These are phyloP conservation scores for Pseudococcus longispinus DNA, from an alignment of 2,888 invertebrate genomes.

Conservation along the genomic window DNA sequence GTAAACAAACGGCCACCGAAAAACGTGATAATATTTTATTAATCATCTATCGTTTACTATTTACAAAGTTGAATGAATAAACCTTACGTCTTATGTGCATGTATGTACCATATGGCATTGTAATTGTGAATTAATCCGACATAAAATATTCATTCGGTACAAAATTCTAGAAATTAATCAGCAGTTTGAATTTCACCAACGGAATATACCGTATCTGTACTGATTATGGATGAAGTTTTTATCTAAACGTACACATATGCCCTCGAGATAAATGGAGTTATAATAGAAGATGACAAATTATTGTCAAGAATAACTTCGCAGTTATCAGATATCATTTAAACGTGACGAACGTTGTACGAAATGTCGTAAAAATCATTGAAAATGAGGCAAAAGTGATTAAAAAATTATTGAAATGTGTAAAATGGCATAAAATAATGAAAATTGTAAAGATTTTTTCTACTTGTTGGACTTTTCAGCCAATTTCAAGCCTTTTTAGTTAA, in stretches of 20 bases:
- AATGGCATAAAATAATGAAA: too few species aligned
- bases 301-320: background rate
- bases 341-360: too few species aligned
- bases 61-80: background rate
- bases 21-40: constrained; percentile 32
- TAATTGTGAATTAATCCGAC: background rate
- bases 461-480: too few species aligned
- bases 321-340: too few species aligned
- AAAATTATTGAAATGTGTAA: too few species aligned
- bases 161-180: background rate
- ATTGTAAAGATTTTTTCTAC: too few species aligned
- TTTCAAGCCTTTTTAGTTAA: too few species aligned
- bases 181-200: constrained; percentile 2
- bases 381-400: too few species aligned
- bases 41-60: background rate
- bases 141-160: constrained; percentile 5
- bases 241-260: background rate
- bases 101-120: background rate
- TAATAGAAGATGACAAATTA: background rate
- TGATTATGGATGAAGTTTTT: background rate
- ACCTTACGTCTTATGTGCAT: background rate
- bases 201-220: background rate
- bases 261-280: background rate
- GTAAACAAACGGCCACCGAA: constrained; percentile 18
- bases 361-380: too few species aligned